Evolutionary conservation across 2,113 vertebrate species (phyloP).

Genomic region (Malurus melanocephalus): DNA sequence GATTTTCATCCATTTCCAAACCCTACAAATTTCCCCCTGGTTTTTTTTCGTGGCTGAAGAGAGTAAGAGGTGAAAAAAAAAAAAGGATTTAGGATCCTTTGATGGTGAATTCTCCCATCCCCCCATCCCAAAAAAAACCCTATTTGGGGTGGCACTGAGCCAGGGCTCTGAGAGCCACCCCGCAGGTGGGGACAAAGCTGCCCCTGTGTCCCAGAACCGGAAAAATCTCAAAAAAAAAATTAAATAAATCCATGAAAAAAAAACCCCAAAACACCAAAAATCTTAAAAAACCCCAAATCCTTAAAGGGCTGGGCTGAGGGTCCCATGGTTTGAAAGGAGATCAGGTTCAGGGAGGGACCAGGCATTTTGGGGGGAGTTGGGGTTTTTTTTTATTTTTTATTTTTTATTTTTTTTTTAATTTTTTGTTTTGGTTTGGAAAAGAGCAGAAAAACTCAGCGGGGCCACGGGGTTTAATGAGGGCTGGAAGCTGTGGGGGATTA

Average conservation of each 20-base stretch:
- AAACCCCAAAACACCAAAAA: neutral
- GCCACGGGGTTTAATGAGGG: neutral
- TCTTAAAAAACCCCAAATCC: neutral
- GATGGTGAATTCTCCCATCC: neutral
- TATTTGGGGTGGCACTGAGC: neutral
- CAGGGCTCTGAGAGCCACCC: neutral
- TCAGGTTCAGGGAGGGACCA: fast-evolving
- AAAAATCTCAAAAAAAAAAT: neutral
- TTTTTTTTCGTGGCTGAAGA: neutral
- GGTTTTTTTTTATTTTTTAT: neutral
- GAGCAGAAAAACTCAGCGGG: neutral
- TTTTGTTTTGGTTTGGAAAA: too few species aligned
- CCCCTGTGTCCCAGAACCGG: neutral
- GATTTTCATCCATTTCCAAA: neutral
- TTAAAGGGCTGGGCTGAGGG: neutral
- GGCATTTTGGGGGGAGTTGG: too few species aligned
- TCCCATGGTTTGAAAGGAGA: neutral
- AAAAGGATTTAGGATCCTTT: neutral
- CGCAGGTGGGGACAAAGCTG: neutral
- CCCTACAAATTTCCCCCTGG: neutral
- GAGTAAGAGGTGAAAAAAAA: neutral
- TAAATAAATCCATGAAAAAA: neutral
- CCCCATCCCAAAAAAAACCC: neutral
- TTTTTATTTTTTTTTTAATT: too few species aligned
- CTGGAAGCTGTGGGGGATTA: neutral